Evolutionary conservation across 2,797 vertebrate species (phyloP).

Genomic region (Botia almorhae): DNA sequence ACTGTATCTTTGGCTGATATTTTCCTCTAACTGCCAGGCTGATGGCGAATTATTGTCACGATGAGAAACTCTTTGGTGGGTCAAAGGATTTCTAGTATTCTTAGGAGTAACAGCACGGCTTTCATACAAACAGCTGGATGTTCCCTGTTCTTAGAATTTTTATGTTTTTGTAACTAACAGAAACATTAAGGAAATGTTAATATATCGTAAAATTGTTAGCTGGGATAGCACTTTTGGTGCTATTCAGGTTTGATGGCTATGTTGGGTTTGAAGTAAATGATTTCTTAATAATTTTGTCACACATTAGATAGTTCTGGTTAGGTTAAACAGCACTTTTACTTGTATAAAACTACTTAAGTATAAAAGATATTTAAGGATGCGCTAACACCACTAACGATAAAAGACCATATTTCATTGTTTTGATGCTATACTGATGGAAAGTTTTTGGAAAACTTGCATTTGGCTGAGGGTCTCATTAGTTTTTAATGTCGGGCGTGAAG

Average conservation of each 20-base stretch:
- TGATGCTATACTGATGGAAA: slow-evolving; percentile 16
- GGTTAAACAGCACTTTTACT: neutral
- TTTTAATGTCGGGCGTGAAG: slow-evolving; percentile 26
- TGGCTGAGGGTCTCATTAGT: slow-evolving; percentile 27
- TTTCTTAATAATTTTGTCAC: too few relatives aligned
- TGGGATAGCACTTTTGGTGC: too few relatives aligned
- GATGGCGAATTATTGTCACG: slow-evolving; percentile 13
- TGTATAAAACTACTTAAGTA: neutral
- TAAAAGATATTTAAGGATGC: neutral
- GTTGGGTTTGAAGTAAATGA: too few relatives aligned
- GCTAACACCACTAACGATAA: neutral
- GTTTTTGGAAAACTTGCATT: slow-evolving; percentile 17
- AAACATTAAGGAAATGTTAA: too few relatives aligned
- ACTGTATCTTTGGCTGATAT: slow-evolving; percentile 4
- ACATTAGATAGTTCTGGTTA: too few relatives aligned
- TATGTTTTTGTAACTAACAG: too few relatives aligned
- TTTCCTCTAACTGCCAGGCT: neutral
- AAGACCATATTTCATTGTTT: neutral
- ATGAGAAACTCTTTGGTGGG: neutral
- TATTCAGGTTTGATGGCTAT: too few relatives aligned
- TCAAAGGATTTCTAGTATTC: slow-evolving; percentile 16
- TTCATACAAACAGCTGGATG: neutral
- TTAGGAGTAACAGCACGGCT: neutral
- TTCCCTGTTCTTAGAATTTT: neutral
- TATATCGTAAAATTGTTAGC: too few relatives aligned